Evolutionary conservation across 2,797 vertebrate species (phyloP).

Genomic region (Scyliorhinus canicula): DNA sequence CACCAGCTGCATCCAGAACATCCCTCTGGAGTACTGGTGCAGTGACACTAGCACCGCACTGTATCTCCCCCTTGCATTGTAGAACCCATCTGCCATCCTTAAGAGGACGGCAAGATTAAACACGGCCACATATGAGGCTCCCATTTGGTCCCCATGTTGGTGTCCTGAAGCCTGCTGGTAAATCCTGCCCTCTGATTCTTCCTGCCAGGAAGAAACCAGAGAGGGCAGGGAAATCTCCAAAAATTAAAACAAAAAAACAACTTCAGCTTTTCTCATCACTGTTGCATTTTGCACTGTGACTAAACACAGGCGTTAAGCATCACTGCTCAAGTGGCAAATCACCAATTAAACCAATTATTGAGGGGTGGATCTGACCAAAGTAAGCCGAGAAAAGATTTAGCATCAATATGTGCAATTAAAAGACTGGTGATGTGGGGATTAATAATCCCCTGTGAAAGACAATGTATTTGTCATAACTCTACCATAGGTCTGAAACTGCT

Average conservation of each 20-base stretch:
- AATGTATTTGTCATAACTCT: neutral
- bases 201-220: neutral
- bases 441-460: neutral
- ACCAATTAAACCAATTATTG: constrained; percentile 34
- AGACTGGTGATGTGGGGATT: constrained; percentile 6
- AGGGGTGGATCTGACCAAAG: constrained; percentile 13
- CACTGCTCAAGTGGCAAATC: constrained; percentile 23
- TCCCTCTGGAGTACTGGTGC: too few species aligned
- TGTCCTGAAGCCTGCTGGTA: neutral
- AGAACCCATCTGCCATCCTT: too few species aligned
- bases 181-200: neutral
- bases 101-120: neutral
- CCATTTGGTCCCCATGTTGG: too few species aligned
- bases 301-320: constrained; percentile 20
- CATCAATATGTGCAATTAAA: constrained; percentile 22
- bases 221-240: neutral
- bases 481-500: neutral
- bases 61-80: too few species aligned
- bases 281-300: neutral
- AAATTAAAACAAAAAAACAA: neutral
- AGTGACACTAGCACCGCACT: too few species aligned
- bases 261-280: neutral
- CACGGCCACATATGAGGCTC: neutral
- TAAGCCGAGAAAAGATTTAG: neutral
- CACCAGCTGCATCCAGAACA: too few species aligned